Base-by-base conservation (phyloP, 2,888 invertebrate genomes). In the Hylaea fasciaria region DNA sequence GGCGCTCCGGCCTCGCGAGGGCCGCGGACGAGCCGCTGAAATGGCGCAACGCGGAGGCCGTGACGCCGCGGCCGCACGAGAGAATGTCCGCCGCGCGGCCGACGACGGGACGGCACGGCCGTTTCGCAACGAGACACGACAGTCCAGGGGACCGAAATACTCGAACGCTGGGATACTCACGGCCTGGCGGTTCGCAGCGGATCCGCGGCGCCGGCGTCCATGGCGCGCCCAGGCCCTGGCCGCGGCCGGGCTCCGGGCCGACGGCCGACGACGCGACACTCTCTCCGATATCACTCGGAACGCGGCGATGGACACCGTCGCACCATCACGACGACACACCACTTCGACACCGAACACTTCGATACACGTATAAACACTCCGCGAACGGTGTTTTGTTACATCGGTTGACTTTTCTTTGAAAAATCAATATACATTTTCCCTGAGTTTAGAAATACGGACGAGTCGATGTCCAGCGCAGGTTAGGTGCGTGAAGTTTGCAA, bases 381-480 rank as follows among this genome's bases (percentile, higher is more conserved):
- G 87, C 91, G 89, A 83, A 87, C 83, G 85, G 87, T 92, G 92
- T 92, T 92, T 92, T 91, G 91, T 92, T 92, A 92, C 92, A 91
- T 92, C 83, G 87, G 91, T 89, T 89, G 91, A 92, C 90, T 92
- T 92, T 92, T 92, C 92, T 92, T 91, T 92, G 92, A 93, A 93
- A 93, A 93, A 93, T 93, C 93, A 92, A 93, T 93, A 93, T 90
- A 92, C 93, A 93, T 93, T 92, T 93, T 92, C 91, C 89, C 89
- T 87, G 89, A 89, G 90, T 91, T 87, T 86, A 82, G 89, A 87
- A 82, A 87, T 88, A 90, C 87, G 89, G 89, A 90, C 92, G 93
- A 92, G 92, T 93, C 92, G 93, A 92, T 92, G 93, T 92, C 93
- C 93, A 93, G 93, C 93, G 93, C 93, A 92, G 92, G 91, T 92